Base-by-base conservation (phyloP, 1,140 invertebrate genomes). In the Medauroidea extradentata region DNA sequence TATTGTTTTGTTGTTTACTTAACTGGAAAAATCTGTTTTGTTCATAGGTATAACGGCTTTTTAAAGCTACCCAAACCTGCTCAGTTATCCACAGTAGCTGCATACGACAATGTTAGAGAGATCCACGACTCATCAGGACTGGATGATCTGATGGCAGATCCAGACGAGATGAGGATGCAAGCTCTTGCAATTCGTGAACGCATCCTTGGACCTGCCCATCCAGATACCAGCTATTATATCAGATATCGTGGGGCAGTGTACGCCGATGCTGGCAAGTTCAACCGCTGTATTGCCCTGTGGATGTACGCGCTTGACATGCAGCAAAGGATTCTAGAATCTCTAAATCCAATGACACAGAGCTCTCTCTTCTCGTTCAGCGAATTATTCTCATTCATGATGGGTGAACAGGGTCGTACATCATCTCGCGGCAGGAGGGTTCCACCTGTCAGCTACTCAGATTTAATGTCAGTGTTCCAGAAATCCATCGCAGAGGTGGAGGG, bases 221-320 rank as follows among this genome's bases (percentile, higher is more conserved):
- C 94, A 0, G 94, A 98, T 73, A 98, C 94, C 23, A 93, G 90
- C 67, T 97, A 98, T 74, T 97, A 96, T 74, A 94, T 98, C 59
- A 82, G 94, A 43, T 94, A 91, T 71, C 78, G 94, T 69, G 95
- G 95, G 25, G 94, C 94, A 0, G 87, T 96, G 43, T 98, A 96
- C 77, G 95, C 95, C 16, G 94, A 95, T 75, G 88, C 91, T 57
- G 94, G 94, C 9, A 90, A 94, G 71, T 97, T 96, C 76, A 83
- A 86, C 63, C 83, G 93, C 52, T 97, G 94, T 74, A 91, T 96
- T 59, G 85, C 90, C 67, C 79, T 98, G 27, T 98, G 95, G 94
- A 93, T 93, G 75, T 96, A 97, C 75, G 94, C 94, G n/a, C 77
- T 98, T 9, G 93, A 96, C 71, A 96, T 96, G 88, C 94, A 97